Base-by-base conservation (phyloP, 92 coral and sea anemone genomes). In the Pocillopora grandis region DNA sequence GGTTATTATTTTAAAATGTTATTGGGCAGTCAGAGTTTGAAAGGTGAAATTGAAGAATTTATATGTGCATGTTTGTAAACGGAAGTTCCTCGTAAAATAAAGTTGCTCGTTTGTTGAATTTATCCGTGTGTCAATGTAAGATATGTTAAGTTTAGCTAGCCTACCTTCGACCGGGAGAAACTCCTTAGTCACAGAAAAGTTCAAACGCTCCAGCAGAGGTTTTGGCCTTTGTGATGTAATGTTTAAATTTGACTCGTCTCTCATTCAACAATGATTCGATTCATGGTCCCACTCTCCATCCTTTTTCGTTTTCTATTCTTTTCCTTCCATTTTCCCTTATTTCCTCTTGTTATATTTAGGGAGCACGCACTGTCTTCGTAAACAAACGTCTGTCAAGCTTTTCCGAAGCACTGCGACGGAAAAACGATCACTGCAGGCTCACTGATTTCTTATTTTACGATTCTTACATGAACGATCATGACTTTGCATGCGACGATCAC, bases 41-140 rank as follows among this genome's bases (percentile, higher is more conserved):
- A 31, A 19, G 19, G 65, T 18, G 16, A 11, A 19, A 59, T 76
- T 76, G 11, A 76, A 76, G 35, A 21, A 33, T 62, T 33, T 76
- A 37, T 1, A 79, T 66, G 19, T 79, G 83, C 65, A 55, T 52
- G 83, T 16, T 55, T 79, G 84, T 68, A 80, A 80, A 23, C 76
- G 33, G 35, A 5, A 69, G 17, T 31, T 66, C 20, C 63, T 62
- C 18, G 13, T 33, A 52, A 23, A 80, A 80, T 80, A 80, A 80
- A 80, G 35, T 80, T 67, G 84, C 66, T 80, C 14, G 18, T 5
- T 76, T 60, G 66, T 80, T 68, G 12, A 66, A 35, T 17, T 75
- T 75, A 55, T 31, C 10, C 31, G 12, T 78, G 73, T 78, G 49
- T 78, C 35, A 13, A 63, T 49, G 66, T 16, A 9, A 27, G 66